Conservation (phyloP, 1,140 invertebrate species). For the Nymphalis io region DNA sequence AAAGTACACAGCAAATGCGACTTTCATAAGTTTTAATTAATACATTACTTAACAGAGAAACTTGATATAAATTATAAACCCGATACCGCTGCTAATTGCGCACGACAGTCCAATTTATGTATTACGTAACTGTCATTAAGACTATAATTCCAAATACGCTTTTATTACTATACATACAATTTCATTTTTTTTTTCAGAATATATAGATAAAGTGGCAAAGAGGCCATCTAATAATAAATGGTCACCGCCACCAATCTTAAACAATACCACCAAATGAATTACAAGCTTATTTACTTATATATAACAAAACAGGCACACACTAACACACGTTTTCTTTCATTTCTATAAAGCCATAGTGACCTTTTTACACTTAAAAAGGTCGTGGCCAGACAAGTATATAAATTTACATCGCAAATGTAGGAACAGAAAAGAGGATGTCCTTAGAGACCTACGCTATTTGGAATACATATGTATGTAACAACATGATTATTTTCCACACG, state of each 20-base stretch:
- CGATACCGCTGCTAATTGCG: conserved; percentile 24
- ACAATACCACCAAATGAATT: too few species aligned
- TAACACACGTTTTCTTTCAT: too few species aligned
- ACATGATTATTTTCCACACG: background rate
- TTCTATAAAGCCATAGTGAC: too few species aligned
- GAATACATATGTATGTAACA: background rate
- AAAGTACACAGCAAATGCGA: background rate
- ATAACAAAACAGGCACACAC: too few species aligned
- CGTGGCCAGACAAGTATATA: background rate
- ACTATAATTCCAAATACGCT: background rate
- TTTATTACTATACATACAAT: background rate
- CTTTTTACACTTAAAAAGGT: too few species aligned
- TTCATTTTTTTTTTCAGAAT: too few species aligned
- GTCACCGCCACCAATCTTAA: too few species aligned
- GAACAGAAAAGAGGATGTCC: background rate
- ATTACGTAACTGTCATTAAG: conserved; percentile 30
- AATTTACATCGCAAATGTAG: background rate
- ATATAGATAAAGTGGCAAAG: too few species aligned
- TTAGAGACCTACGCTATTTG: background rate
- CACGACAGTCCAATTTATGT: conserved; percentile 18
- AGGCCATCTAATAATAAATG: too few species aligned
- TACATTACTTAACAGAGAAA: conserved; percentile 32
- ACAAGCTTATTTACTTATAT: too few species aligned
- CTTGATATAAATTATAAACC: conserved; percentile 23
- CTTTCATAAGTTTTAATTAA: conserved; percentile 17